Evolutionary conservation across 2,797 vertebrate genomes (phyloP).

Genomic region (Pseudochirops cupreus): DNA sequence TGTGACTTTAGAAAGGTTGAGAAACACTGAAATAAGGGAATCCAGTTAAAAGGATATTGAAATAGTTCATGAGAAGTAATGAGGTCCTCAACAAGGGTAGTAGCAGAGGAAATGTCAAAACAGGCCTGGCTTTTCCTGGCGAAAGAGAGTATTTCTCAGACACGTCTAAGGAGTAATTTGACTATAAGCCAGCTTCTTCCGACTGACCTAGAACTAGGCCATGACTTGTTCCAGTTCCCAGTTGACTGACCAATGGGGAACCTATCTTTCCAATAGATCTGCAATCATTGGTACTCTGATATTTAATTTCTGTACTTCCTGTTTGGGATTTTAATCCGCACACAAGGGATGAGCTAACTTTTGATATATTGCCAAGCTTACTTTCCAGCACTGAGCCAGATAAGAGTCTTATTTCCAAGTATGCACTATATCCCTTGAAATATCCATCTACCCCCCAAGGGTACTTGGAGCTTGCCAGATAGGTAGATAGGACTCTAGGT

Average conservation of each 20-base stretch:
- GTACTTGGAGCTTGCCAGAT: neutral
- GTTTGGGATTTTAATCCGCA: neutral
- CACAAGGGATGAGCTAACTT: neutral
- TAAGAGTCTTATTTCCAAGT: neutral
- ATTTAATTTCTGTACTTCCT: neutral
- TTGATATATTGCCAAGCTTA: neutral
- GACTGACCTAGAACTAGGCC: neutral
- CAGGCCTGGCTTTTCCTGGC: neutral
- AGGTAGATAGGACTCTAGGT: neutral
- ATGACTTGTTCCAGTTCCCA: neutral
- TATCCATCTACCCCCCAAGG: neutral
- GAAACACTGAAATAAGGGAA: neutral
- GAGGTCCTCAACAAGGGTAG: neutral
- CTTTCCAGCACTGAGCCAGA: too few species aligned
- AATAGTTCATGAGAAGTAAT: neutral
- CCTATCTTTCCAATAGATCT: neutral
- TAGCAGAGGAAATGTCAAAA: neutral
- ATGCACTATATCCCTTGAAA: neutral
- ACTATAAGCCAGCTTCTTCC: neutral
- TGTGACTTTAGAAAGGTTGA: too few species aligned
- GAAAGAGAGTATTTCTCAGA: neutral
- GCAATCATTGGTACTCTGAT: neutral
- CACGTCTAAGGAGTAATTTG: neutral
- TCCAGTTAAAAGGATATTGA: neutral
- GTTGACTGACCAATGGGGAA: neutral